phyloP scores from a whole-genome alignment of 2,888 invertebrate species.

The Sphinx pinastri region DNA sequence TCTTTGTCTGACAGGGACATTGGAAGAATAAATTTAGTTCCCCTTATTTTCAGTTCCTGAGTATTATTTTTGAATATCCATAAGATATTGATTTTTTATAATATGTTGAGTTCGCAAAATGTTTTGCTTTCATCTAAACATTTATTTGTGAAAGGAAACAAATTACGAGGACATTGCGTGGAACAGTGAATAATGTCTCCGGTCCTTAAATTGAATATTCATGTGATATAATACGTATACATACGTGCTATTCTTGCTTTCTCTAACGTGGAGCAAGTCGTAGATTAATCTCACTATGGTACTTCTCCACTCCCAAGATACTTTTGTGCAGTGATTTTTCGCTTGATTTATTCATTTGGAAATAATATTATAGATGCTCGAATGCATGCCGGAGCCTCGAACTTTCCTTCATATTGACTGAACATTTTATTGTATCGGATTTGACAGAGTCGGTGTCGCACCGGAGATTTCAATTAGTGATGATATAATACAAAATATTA shows the following conservation, averaged over 20 bases:
- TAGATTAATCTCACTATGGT: constrained; percentile 1
- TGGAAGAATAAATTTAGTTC: neutral
- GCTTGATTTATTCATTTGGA: constrained; percentile 12
- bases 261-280: neutral
- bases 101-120: neutral
- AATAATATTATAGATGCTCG: constrained; percentile 13
- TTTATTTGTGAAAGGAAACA: constrained; percentile 34
- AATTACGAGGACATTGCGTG: constrained; percentile 36
- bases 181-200: constrained; percentile 38
- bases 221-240: constrained; percentile 12
- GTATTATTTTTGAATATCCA: too few relatives aligned
- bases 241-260: neutral
- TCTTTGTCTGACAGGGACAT: constrained; percentile 3
- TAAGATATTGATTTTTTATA: neutral
- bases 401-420: constrained; percentile 14
- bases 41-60: neutral
- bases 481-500: neutral
- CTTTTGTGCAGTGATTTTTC: constrained; percentile 12
- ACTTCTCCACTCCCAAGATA: neutral
- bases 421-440: constrained; percentile 13
- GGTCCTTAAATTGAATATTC: constrained; percentile 30
- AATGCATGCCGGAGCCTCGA: neutral
- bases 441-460: neutral
- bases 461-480: neutral
- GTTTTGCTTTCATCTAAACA: constrained; percentile 9